phyloP scores from a whole-genome alignment of 2,888 invertebrate genomes.

The Acleris literana region DNA sequence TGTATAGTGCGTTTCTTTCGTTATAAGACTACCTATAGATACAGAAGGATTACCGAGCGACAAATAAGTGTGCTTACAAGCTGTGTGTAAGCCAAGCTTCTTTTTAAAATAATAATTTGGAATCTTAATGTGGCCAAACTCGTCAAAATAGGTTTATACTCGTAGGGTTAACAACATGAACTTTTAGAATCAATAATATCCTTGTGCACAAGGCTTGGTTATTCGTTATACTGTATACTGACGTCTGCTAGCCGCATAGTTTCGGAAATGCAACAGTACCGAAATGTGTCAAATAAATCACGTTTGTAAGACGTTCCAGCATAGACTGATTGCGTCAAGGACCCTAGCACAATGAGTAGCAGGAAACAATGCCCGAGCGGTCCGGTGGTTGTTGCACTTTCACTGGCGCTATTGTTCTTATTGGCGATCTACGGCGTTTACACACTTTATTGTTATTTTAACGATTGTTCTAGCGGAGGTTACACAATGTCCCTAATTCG shows the following conservation, averaged over 20 bases:
- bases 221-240: too few species aligned
- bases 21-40: too few species aligned
- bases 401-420: conserved; percentile 75
- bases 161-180: too few species aligned
- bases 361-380: conserved; percentile 71
- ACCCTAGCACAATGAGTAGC: conserved; percentile 74
- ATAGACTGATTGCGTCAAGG: conserved; percentile 69
- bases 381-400: conserved; percentile 76
- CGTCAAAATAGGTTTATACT: too few species aligned
- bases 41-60: too few species aligned
- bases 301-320: conserved; percentile 38
- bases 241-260: neutral
- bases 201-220: too few species aligned
- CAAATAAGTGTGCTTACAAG: too few species aligned
- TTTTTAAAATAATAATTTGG: too few species aligned
- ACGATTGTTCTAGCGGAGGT: conserved; percentile 57
- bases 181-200: too few species aligned
- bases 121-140: too few species aligned
- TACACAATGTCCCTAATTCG: conserved; percentile 58
- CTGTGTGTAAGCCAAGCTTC: too few species aligned
- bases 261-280: conserved; percentile 27
- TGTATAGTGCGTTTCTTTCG: too few species aligned
- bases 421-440: conserved; percentile 61
- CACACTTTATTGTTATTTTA: conserved; percentile 53
- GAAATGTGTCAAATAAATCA: conserved; percentile 27